A percentile compares a stretch with the other conserved stretches of the same genome.
phyloP scores from a whole-genome alignment of 2,888 invertebrate genomes.

The Athripsodes cinereus region DNA sequence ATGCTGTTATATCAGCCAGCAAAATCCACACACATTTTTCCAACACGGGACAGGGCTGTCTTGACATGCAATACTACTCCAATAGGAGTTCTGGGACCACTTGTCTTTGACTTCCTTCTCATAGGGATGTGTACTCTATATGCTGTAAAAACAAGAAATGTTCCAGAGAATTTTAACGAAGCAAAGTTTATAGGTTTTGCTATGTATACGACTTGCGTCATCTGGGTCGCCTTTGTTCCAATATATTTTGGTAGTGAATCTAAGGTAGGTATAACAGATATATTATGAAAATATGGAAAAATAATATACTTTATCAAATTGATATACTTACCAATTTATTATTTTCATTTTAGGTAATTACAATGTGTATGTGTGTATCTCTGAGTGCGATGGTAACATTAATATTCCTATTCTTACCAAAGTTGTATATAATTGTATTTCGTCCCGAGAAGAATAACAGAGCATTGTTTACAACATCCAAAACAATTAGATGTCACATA shows the following conservation, averaged over 20 bases:
- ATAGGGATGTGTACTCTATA: constrained; percentile 69
- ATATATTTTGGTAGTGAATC: constrained; percentile 67
- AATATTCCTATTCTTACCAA: constrained; percentile 67
- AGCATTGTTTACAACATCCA: constrained; percentile 66
- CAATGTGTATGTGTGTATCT: constrained; percentile 62
- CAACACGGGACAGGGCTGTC: constrained; percentile 46
- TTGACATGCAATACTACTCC: constrained; percentile 59
- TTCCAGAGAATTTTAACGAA: constrained; percentile 80
- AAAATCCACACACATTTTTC: constrained; percentile 48
- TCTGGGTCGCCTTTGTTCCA: constrained; percentile 73
- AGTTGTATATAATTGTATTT: constrained; percentile 68
- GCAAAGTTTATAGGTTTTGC: constrained; percentile 70
- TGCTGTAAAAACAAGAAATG: constrained; percentile 70
- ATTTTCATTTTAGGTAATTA: constrained; percentile 24
- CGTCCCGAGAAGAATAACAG: constrained; percentile 72
- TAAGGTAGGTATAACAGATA: constrained; percentile 41
- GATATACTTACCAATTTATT: not conserved
- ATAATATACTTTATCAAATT: not conserved
- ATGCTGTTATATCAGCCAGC: constrained; percentile 46
- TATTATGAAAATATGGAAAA: not conserved
- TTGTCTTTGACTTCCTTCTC: constrained; percentile 65
- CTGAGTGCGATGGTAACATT: constrained; percentile 67
- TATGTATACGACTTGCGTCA: constrained; percentile 73
- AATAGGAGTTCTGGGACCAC: constrained; percentile 55
- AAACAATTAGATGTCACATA: constrained; percentile 64